Evolutionary conservation across 2,797 vertebrate genomes (phyloP).

Genomic region (Bucorvus abyssinicus): DNA sequence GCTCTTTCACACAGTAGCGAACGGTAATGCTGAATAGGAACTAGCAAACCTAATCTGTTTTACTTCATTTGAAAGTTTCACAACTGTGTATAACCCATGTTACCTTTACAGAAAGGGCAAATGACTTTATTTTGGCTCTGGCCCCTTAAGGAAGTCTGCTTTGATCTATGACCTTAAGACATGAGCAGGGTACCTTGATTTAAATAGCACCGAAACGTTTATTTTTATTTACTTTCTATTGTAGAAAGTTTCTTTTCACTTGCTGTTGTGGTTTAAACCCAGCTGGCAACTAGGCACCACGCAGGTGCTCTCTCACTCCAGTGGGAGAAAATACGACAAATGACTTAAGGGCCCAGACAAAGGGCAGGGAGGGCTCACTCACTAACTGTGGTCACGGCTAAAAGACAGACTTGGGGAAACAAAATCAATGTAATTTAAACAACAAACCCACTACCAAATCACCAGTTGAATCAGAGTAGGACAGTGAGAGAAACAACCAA

Average conservation of each 20-base stretch:
- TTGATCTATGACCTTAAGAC: background rate
- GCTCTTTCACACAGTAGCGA: background rate
- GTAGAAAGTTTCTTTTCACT: background rate
- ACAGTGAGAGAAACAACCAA: no score
- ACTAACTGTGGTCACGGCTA: no score
- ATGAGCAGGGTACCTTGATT: background rate
- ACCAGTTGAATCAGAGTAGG: no score
- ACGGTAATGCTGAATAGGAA: background rate
- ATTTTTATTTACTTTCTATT: background rate
- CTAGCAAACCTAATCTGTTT: background rate
- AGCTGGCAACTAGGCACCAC: no score
- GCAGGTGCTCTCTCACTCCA: no score
- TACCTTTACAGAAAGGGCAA: background rate
- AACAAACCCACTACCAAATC: no score
- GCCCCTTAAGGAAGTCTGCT: background rate
- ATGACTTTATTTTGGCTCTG: background rate
- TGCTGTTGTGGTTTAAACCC: background rate
- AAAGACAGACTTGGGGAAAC: no score
- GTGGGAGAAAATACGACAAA: no score
- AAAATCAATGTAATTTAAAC: no score
- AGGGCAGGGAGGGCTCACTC: no score
- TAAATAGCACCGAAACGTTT: background rate
- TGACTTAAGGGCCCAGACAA: no score
- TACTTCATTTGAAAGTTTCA: background rate
- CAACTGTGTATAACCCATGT: background rate